A percentile compares a stretch with the other conserved stretches of the same genome.
These are phyloP conservation scores for Chrysemys picta DNA, from an alignment of 2,113 vertebrate species.

Conservation along the genomic window DNA sequence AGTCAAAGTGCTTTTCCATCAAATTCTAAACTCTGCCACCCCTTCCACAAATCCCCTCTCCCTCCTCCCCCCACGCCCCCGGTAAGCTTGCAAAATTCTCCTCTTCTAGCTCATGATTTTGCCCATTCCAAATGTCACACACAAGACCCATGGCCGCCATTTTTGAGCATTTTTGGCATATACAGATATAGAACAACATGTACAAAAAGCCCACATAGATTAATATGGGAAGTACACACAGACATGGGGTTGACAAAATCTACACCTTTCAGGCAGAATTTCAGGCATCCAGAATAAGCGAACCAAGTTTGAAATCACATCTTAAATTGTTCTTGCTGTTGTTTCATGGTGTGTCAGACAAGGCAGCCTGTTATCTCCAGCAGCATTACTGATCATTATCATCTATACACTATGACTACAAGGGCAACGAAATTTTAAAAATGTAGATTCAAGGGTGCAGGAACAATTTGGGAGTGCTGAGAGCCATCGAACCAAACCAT, in stretches of 20 bases:
- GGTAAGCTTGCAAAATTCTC: accelerated
- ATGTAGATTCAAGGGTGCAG: neutral
- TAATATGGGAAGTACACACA: accelerated
- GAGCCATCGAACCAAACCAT: no score
- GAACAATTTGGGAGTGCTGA: no score
- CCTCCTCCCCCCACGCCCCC: accelerated
- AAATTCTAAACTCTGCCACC: accelerated
- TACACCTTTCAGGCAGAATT: neutral
- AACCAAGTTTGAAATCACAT: accelerated
- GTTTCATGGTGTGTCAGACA: neutral
- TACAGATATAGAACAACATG: neutral
- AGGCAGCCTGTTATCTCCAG: constrained; percentile 20
- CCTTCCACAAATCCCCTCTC: accelerated
- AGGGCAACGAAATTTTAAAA: neutral
- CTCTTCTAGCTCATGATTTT: accelerated
- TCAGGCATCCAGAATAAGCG: accelerated
- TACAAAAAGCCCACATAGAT: accelerated
- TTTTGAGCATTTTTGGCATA: neutral
- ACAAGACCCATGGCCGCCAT: neutral
- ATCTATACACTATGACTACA: neutral
- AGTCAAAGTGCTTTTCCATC: neutral
- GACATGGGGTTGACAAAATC: neutral
- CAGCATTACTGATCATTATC: neutral
- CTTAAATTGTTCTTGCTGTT: neutral
- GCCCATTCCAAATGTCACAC: accelerated